Conservation (phyloP, 2,113 vertebrate species). For the Lichenostomus cassidix region DNA sequence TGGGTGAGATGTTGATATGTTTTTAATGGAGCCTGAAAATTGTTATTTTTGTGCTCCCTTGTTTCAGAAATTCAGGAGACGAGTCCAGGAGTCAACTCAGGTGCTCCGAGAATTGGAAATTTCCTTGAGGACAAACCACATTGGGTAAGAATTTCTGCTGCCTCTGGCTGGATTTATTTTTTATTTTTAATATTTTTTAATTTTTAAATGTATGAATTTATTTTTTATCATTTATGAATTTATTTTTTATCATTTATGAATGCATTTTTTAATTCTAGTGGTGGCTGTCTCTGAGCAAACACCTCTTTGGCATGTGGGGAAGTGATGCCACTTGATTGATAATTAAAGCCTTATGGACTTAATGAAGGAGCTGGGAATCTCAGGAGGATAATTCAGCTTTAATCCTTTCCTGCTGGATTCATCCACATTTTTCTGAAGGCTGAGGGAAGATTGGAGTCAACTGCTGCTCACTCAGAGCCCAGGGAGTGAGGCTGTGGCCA, state of each 20-base stretch:
- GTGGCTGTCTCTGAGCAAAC: background rate
- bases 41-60: background rate
- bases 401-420: background rate
- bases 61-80: slow-evolving; percentile 92
- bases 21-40: background rate
- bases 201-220: too few relatives aligned
- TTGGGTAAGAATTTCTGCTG: slow-evolving; percentile 84
- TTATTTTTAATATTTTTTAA: too few relatives aligned
- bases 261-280: background rate
- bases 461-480: background rate
- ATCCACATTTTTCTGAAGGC: background rate
- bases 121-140: slow-evolving; percentile 96
- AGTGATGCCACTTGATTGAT: background rate
- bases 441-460: background rate
- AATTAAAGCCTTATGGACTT: background rate
- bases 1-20: background rate
- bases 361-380: background rate
- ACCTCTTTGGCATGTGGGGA: background rate
- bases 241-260: background rate
- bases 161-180: background rate
- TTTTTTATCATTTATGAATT: background rate
- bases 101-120: slow-evolving; percentile 98
- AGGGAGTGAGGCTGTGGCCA: background rate
- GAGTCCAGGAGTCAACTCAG: slow-evolving; percentile 98
- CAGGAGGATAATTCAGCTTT: background rate